Evolutionary conservation across 2,888 invertebrate genomes (phyloP).

Genomic region (Diogma glabrata): DNA sequence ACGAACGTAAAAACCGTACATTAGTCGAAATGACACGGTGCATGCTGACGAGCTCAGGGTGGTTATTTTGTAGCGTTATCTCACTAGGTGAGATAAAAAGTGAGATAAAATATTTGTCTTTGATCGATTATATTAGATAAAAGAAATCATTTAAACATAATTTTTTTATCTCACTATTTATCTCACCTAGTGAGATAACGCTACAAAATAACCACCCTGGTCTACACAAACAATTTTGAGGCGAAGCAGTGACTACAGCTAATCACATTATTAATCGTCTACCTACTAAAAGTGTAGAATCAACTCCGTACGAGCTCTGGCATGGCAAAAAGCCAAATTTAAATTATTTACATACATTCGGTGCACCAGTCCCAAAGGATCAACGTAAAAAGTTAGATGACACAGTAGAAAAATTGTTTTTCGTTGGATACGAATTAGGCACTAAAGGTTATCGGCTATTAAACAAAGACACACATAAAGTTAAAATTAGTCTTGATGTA

Average conservation of each 20-base stretch:
- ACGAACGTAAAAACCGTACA: neutral
- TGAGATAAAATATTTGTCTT: too few species aligned
- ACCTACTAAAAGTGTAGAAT: constrained; percentile 7
- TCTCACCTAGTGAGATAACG: too few species aligned
- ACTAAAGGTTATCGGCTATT: neutral
- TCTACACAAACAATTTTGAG: constrained; percentile 18
- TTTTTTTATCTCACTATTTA: too few species aligned
- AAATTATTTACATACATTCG: neutral
- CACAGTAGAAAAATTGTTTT: neutral
- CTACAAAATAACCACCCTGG: too few species aligned
- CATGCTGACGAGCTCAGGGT: neutral
- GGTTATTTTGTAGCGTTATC: too few species aligned
- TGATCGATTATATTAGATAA: too few species aligned
- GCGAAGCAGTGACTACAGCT: constrained; percentile 17
- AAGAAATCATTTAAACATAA: too few species aligned
- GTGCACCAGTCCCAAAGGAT: neutral
- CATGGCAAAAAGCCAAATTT: neutral
- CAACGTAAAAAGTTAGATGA: neutral
- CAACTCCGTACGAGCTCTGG: neutral
- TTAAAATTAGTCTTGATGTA: neutral
- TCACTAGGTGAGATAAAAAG: too few species aligned
- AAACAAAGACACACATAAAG: too few species aligned
- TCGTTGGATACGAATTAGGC: neutral
- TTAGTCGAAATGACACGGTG: neutral
- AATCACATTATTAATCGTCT: neutral